phyloP scores from a whole-genome alignment of 2,113 vertebrate genomes.

The Rhabdomys dilectus region DNA sequence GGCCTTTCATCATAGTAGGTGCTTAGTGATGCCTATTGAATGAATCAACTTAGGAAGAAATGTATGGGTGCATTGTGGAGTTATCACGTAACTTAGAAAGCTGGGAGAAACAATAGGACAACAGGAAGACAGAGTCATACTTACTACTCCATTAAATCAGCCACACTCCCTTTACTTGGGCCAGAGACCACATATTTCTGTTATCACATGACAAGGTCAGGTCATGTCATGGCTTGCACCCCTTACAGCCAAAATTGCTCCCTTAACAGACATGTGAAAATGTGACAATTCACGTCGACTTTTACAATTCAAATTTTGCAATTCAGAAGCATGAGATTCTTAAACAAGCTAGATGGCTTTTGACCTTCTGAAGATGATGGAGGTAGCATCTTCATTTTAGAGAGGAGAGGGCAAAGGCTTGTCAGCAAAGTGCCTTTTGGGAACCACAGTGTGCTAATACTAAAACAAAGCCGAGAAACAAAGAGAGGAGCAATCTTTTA shows the following conservation, averaged over 20 bases:
- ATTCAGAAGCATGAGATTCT: background rate
- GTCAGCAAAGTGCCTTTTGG: background rate
- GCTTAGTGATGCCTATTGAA: background rate
- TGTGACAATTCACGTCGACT: background rate
- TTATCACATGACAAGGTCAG: background rate
- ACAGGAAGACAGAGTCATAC: background rate
- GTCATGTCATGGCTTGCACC: background rate
- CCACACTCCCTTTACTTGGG: background rate
- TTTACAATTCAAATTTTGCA: background rate
- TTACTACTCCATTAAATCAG: accelerated
- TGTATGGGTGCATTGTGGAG: background rate
- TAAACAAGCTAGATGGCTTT: background rate
- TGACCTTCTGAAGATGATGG: background rate
- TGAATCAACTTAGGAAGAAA: background rate
- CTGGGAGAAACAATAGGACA: background rate
- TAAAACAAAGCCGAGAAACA: background rate
- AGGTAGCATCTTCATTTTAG: background rate
- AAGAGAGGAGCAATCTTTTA: background rate
- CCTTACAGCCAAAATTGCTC: background rate
- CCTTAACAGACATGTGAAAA: background rate
- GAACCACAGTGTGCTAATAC: background rate
- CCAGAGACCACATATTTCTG: background rate
- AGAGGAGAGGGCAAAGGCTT: background rate
- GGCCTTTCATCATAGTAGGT: background rate
- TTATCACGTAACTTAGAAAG: background rate